Evolutionary conservation across 2,797 vertebrate genomes (phyloP), one percentile per base, ranked within the genome.

Genomic region (Gymnodraco acuticeps): DNA sequence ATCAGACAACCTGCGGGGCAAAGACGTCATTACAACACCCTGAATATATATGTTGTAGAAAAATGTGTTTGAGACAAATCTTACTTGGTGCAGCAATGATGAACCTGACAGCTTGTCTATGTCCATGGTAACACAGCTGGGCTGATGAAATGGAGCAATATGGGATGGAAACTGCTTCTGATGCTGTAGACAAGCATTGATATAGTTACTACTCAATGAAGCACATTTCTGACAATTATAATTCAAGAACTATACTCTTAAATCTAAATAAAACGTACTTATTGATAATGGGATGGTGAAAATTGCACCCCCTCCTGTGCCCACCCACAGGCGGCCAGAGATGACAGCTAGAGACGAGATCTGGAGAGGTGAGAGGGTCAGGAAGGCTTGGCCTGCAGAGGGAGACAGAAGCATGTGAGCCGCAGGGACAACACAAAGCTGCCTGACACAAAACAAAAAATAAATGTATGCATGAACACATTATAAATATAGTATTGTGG

Each of bases 81-180:
- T 83, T 82, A 96, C 95, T 93, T 58, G 94, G 88, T 50, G 95
- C 95, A 66, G 90, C 91, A 58, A 95, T 93, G 59, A 96, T 94
- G 75, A 95, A 96, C 87, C 93, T 92, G 77, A 96, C 95, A 20
- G 94, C 91, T 80, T 96, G 95, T 72, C 95, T 91, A 70, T 96
- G 95, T 63, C 95, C 95, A 81, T 96, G 95, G 86, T 93, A 95
- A 76, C 93, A 96, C 47, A 96, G 87, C 89, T 95, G 95, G 70
- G 94, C 90, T 5, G 88, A 88, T 52, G 88, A 74, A 62, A 90
- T 83, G 38, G 89, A 90, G 78, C 94, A 95, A 70, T 95, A 96
- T 14, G 95, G 95, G 87, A 96, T 95, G 64, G 95, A 95, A 69
- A 92, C 77, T 0, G 81, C 93, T 64, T 95, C 94, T 2, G 95